Percentiles rank a stretch among this genome's conserved stretches.
These are phyloP conservation scores for Listronotus bonariensis DNA, from an alignment of 1,140 invertebrate genomes.

Conservation along the genomic window DNA sequence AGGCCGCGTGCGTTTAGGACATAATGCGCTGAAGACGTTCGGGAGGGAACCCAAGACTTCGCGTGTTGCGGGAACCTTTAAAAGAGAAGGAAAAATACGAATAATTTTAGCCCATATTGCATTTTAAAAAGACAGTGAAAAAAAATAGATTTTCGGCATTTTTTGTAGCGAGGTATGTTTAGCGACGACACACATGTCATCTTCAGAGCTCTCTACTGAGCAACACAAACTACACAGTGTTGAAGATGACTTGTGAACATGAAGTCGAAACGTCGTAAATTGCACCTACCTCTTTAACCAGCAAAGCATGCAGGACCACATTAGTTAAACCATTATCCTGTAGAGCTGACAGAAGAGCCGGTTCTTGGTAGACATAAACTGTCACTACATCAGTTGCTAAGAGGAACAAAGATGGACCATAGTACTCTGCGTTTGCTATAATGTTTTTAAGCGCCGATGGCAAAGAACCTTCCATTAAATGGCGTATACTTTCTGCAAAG, in stretches of 20 bases:
- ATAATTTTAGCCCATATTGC: not conserved
- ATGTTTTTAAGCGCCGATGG: constrained; percentile 86
- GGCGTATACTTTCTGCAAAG: constrained; percentile 84
- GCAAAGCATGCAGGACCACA: constrained; percentile 82
- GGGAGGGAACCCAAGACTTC: constrained; percentile 89
- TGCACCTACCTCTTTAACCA: constrained; percentile 72
- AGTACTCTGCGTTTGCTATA: constrained; percentile 92
- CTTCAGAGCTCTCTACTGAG: too few species aligned
- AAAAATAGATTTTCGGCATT: not conserved
- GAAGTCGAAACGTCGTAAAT: too few species aligned
- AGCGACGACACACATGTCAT: too few species aligned
- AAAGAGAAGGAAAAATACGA: not conserved
- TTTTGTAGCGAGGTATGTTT: too few species aligned
- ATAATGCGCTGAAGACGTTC: constrained; percentile 90
- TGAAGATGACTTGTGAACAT: too few species aligned
- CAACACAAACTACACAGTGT: too few species aligned
- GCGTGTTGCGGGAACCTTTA: constrained; percentile 77
- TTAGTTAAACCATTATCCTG: constrained; percentile 91
- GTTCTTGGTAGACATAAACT: constrained; percentile 93
- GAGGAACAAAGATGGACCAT: constrained; percentile 86
- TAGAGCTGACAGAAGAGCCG: constrained; percentile 80
- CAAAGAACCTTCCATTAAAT: constrained; percentile 88
- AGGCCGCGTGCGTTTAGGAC: constrained; percentile 84
- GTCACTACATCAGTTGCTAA: constrained; percentile 91
- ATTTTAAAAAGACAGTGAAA: not conserved